A percentile compares a stretch with the other conserved stretches of the same genome.
Conservation (phyloP, 2,113 vertebrate species). For the Furnarius figulus region DNA sequence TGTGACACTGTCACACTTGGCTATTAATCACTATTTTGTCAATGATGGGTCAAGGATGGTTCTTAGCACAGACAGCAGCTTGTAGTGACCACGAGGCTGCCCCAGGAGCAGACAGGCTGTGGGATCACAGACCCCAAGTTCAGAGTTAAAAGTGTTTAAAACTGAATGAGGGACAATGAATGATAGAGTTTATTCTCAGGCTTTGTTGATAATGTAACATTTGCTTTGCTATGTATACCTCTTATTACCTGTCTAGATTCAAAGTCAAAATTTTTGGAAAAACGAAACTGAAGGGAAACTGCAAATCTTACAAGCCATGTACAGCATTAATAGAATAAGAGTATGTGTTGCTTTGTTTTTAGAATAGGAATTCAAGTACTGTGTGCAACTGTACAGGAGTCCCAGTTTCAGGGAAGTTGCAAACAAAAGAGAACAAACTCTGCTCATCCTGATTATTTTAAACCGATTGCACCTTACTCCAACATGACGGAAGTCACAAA, state of each 20-base stretch:
- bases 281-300: background rate
- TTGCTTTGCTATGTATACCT: background rate
- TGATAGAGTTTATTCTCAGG: background rate
- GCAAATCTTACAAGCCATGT: background rate
- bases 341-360: background rate
- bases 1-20: background rate
- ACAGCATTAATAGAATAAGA: background rate
- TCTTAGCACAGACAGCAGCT: background rate
- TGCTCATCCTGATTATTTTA: background rate
- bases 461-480: background rate
- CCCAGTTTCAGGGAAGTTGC: background rate
- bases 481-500: background rate
- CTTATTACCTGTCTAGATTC: background rate
- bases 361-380: background rate
- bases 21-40: background rate
- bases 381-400: background rate
- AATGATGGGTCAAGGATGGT: background rate
- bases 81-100: rapidly evolving
- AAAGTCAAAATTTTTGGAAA: background rate
- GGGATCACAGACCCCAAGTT: background rate
- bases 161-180: background rate
- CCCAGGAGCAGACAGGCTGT: background rate
- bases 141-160: background rate
- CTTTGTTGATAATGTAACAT: background rate
- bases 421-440: background rate